Conservation (phyloP, 2,113 vertebrate species). For the Dromiciops gliroides region DNA sequence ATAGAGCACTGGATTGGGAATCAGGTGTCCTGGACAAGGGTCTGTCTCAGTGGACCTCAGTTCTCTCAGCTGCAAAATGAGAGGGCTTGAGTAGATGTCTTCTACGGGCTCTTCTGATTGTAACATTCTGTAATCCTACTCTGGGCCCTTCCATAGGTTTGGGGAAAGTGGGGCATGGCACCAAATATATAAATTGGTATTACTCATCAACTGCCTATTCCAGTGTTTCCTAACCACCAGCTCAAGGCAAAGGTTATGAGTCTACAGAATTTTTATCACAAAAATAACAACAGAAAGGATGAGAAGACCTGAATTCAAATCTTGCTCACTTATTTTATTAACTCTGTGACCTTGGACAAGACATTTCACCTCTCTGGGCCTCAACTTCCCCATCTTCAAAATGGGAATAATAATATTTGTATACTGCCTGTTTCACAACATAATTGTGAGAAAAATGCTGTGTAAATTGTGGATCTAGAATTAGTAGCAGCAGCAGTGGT, state of each 20-base stretch:
- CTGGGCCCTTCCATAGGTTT: not conserved
- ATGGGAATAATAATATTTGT: not conserved
- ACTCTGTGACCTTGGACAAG: not conserved
- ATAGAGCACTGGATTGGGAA: not conserved
- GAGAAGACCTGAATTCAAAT: not conserved
- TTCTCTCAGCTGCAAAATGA: not conserved
- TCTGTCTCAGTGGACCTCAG: not conserved
- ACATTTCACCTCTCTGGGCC: not conserved
- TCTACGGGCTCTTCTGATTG: not conserved
- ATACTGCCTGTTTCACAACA: not conserved
- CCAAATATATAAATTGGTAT: not conserved
- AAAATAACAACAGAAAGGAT: not conserved
- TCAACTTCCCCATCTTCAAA: not conserved
- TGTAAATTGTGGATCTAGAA: not conserved
- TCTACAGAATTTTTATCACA: not conserved
- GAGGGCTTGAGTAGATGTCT: not conserved
- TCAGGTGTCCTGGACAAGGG: not conserved
- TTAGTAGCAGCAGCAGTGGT: not conserved
- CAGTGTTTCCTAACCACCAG: not conserved
- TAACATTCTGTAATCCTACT: not conserved
- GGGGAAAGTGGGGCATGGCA: not conserved
- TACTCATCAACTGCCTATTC: slow-evolving; percentile 44
- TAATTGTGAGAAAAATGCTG: not conserved
- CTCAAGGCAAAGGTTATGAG: not conserved
- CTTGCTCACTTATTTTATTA: not conserved